Evolutionary conservation across 2,113 vertebrate species (phyloP).

Genomic region (Stictonetta naevosa): DNA sequence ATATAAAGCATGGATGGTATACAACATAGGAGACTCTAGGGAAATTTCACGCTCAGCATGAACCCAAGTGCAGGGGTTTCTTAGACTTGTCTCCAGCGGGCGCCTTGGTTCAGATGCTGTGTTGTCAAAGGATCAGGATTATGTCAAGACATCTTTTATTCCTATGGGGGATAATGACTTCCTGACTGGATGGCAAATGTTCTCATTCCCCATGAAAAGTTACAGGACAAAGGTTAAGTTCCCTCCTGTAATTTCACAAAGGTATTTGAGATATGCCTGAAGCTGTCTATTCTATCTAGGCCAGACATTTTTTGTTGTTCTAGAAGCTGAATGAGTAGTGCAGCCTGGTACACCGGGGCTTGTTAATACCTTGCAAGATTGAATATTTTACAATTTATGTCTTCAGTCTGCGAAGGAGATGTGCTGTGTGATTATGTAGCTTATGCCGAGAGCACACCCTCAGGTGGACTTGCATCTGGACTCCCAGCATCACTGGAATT

Average conservation of each 20-base stretch:
- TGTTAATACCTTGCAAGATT: conserved; percentile 2
- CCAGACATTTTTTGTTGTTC: background rate
- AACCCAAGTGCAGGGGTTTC: background rate
- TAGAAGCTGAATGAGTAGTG: background rate
- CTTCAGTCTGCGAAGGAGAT: background rate
- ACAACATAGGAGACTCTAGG: background rate
- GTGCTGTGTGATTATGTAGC: background rate
- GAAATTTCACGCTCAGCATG: background rate
- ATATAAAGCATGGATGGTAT: background rate
- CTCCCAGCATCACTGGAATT: background rate
- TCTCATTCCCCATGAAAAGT: conserved; percentile 14
- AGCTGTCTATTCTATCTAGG: background rate
- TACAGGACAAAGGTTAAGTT: background rate
- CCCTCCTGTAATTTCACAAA: conserved; percentile 6
- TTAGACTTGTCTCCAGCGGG: background rate
- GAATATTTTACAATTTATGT: conserved; percentile 2
- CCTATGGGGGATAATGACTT: background rate
- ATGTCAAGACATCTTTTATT: background rate
- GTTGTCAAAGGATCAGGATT: background rate
- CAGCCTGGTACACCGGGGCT: background rate
- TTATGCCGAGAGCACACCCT: background rate
- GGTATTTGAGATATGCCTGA: background rate
- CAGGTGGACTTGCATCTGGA: background rate
- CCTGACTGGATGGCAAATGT: conserved; percentile 1
- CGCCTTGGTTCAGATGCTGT: background rate